Conservation (phyloP, 2,113 vertebrate genomes). For the Rostratula benghalensis region DNA sequence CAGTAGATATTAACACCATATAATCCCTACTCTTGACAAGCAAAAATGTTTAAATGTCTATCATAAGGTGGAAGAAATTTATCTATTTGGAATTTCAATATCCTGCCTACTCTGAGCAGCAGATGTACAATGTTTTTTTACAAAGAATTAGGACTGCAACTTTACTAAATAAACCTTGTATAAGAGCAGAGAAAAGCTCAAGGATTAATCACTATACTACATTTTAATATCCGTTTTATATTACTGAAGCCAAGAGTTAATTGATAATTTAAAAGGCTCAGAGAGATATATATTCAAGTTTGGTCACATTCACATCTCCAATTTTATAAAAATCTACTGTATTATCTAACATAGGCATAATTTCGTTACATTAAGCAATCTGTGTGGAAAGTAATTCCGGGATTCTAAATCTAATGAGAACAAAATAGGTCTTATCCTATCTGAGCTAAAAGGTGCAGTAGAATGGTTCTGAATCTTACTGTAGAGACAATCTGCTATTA, state of each 20-base stretch:
- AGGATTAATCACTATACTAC: slow-evolving; percentile 32
- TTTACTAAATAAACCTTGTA: not conserved
- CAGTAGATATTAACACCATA: not conserved
- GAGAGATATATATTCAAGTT: slow-evolving; percentile 1
- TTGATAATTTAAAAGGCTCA: slow-evolving; percentile 13
- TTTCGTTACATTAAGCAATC: slow-evolving; percentile 22
- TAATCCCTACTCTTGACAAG: not conserved
- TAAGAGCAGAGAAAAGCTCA: slow-evolving; percentile 1
- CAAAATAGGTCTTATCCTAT: not conserved
- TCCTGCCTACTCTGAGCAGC: not conserved
- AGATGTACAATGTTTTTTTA: not conserved
- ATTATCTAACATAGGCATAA: not conserved
- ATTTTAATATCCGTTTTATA: not conserved
- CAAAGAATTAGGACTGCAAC: slow-evolving; percentile 9
- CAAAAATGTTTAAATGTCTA: not conserved
- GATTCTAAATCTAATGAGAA: slow-evolving; percentile 32
- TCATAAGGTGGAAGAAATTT: not conserved
- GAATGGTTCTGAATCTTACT: not conserved
- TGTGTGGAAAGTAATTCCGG: not conserved
- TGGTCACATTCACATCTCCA: not conserved
- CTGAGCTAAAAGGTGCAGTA: not conserved
- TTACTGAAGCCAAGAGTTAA: slow-evolving; percentile 38
- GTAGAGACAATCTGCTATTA: not conserved
- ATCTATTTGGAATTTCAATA: not conserved
- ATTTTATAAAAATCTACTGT: not conserved